phyloP scores from a whole-genome alignment of 2,888 invertebrate genomes.

The Nomada ferruginata region DNA sequence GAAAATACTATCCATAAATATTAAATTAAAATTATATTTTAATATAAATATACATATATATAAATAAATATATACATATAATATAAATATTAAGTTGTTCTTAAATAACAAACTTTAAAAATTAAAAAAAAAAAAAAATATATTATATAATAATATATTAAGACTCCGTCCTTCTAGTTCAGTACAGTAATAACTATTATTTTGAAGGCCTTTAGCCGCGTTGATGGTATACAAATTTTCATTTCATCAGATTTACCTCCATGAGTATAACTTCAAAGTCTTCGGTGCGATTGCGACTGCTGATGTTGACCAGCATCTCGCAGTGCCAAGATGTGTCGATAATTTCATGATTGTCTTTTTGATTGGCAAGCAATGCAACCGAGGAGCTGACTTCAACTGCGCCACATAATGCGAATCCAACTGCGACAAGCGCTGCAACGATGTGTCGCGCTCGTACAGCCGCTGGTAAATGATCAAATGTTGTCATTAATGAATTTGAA shows the following conservation, averaged over 20 bases:
- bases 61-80: too few relatives aligned
- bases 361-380: slow-evolving; percentile 86
- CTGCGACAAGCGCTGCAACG: slow-evolving; percentile 85
- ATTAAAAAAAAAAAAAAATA: too few relatives aligned
- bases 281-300: slow-evolving; percentile 81
- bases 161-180: too few relatives aligned
- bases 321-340: slow-evolving; percentile 83
- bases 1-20: not conserved
- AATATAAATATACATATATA: too few relatives aligned
- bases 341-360: slow-evolving; percentile 82
- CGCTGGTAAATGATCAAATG: slow-evolving; percentile 68
- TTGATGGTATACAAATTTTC: too few relatives aligned
- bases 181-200: too few relatives aligned
- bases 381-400: slow-evolving; percentile 86
- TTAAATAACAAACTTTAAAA: too few relatives aligned
- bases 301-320: slow-evolving; percentile 82
- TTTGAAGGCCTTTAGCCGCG: too few relatives aligned
- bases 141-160: too few relatives aligned
- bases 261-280: slow-evolving; percentile 80
- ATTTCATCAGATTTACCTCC: slow-evolving; percentile 73
- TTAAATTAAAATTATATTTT: too few relatives aligned
- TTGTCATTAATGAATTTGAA: slow-evolving; percentile 6
- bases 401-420: slow-evolving; percentile 86
- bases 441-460: slow-evolving; percentile 85
- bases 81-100: not conserved